Conservation (phyloP, 2,888 invertebrate species). For the Ariolimax columbianus region DNA sequence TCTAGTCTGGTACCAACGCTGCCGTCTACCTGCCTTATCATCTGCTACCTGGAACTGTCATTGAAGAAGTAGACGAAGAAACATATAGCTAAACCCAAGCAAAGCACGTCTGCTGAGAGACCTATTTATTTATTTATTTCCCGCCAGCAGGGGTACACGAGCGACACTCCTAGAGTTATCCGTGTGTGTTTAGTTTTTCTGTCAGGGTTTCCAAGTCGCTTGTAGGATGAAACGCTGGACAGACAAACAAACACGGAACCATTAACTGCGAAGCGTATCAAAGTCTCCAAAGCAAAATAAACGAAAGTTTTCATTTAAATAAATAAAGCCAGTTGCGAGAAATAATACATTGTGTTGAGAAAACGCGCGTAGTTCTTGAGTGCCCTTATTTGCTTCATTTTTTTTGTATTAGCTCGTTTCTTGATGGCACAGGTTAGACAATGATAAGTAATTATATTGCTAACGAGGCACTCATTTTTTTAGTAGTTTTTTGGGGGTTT, state of each 20-base stretch:
- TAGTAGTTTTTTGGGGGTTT: too few species aligned
- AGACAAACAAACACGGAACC: background rate
- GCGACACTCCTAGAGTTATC: background rate
- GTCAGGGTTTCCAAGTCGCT: background rate
- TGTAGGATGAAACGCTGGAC: background rate
- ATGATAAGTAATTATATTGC: too few species aligned
- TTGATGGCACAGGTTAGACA: too few species aligned
- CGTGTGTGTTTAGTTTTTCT: background rate
- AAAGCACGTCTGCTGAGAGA: background rate
- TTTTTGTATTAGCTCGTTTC: too few species aligned
- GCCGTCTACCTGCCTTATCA: background rate
- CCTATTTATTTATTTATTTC: constrained; percentile 1
- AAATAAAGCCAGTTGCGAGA: too few species aligned
- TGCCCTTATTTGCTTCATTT: too few species aligned
- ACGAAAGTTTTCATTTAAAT: too few species aligned
- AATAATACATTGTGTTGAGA: too few species aligned
- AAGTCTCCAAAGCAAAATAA: too few species aligned
- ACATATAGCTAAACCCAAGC: background rate
- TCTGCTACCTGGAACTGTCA: background rate
- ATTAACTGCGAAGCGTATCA: background rate
- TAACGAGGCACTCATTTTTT: too few species aligned
- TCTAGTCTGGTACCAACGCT: background rate
- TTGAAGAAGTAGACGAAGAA: background rate
- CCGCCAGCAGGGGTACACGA: background rate
- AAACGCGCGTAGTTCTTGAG: too few species aligned